Conservation (phyloP, 2,113 vertebrate species). For the Otus sunia region DNA sequence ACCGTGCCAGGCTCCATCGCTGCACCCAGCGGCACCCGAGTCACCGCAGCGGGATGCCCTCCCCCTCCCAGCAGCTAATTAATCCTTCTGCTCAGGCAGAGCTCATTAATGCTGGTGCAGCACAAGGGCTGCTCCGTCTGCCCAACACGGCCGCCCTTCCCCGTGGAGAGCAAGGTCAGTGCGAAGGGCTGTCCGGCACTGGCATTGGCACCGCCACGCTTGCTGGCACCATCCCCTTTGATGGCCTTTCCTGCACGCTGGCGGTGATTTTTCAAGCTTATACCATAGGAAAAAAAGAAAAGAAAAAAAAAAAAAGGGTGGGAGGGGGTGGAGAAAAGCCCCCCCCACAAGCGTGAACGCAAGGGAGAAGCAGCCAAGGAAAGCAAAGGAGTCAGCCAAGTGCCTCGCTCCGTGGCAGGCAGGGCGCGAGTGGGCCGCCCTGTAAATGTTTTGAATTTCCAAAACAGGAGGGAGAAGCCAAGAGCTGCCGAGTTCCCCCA, state of each 20-base stretch:
- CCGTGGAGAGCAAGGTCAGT: background rate
- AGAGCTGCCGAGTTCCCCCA: conserved; percentile 32
- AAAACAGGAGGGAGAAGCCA: conserved; percentile 63
- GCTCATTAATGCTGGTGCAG: conserved; percentile 40
- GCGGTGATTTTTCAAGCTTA: background rate
- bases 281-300: background rate
- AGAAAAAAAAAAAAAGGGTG: accelerated
- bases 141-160: conserved; percentile 6
- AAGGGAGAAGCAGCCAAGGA: conserved; percentile 39
- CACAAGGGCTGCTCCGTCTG: background rate
- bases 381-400: conserved; percentile 66
- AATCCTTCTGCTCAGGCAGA: conserved; percentile 58
- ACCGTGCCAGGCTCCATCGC: background rate
- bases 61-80: conserved; percentile 43
- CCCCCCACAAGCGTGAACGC: background rate
- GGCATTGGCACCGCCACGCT: accelerated
- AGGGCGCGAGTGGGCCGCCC: conserved; percentile 57
- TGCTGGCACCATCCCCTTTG: accelerated
- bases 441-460: conserved; percentile 63
- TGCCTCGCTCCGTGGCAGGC: conserved; percentile 45
- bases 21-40: background rate
- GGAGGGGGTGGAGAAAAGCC: background rate
- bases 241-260: background rate
- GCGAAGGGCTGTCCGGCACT: background rate
- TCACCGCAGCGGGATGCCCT: background rate